A percentile compares a stretch with the other conserved stretches of the same genome.
phyloP scores from a whole-genome alignment of 35 echinoderm and acorn worm genomes.

The Stichopus chloronotus region DNA sequence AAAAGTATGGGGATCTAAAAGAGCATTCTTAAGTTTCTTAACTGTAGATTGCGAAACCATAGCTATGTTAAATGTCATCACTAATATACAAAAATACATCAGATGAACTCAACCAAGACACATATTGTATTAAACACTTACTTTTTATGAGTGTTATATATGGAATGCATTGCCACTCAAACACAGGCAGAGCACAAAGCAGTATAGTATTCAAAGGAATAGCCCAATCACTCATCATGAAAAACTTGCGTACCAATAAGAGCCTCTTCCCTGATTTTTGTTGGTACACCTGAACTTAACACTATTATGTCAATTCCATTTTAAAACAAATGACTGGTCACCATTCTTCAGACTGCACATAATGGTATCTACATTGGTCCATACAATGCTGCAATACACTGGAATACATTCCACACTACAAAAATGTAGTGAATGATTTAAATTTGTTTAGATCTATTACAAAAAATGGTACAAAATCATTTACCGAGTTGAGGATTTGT shows the following conservation, averaged over 20 bases:
- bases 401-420: constrained; percentile 19
- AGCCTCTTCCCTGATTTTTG: constrained; percentile 1
- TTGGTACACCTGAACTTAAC: not conserved
- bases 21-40: not conserved
- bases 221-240: constrained; percentile 15
- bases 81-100: not conserved
- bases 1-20: not conserved
- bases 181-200: not conserved
- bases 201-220: not conserved
- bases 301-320: constrained; percentile 1
- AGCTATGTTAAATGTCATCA: constrained; percentile 8
- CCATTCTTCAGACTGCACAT: constrained; percentile 23
- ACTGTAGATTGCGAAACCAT: constrained; percentile 1
- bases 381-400: constrained; percentile 7
- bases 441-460: constrained; percentile 11
- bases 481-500: not conserved
- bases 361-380: not conserved
- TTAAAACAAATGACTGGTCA: constrained; percentile 19
- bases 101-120: not conserved
- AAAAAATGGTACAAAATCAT: not conserved
- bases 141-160: not conserved
- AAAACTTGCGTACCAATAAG: constrained; percentile 18
- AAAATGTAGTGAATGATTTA: not conserved
- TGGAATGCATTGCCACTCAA: not conserved
- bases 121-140: not conserved